Base-by-base conservation (phyloP, 2,888 invertebrate genomes). In the Acronicta aceris region DNA sequence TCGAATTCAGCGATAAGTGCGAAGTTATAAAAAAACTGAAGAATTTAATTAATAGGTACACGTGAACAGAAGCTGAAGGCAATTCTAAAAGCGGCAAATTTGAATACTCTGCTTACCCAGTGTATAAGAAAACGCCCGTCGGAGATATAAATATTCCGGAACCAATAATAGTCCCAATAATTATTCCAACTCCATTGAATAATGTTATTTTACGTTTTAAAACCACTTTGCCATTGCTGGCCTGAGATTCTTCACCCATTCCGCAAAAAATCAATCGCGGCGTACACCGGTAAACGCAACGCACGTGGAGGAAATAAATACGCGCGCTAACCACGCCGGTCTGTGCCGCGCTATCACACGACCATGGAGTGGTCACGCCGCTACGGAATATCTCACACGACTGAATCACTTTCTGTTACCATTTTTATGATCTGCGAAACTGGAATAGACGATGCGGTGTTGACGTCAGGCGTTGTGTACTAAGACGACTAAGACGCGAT, bases 71-170 rank as follows among this genome's bases (percentile, higher is more conserved):
- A 61, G 51, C 69, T 71, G 59, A 77, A 71, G 53, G 58, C 33
- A 56, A 33, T 7, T 47, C n/a, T 47, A 71, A 71, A 75, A 73
- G 89, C 90, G 90, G 85, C 86, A 90, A 88, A 82, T 68, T 79
- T 68, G 46, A 81, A 54, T 56, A 66, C 50, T 64, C 49, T 63
- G 93, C 96, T 96, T 87, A 96, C 95, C 95, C 95, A 43, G 96
- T 97, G 77, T 95, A 94, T 58, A 87, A 79, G 83, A 96, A 97
- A 69, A 97, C 97, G 76, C 97, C 97, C 71, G 98, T 97, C n/a
- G 98, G 98, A 30, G 98, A 97, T 77, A 99, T 97, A 89, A 99
- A 99, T 79, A 99, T 98, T 53, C 99, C 99, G 64, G 98, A 96
- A 46, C 99, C 99, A 73, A 98, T 97, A 81, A 98, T 98, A 33